Percentiles rank a stretch among this genome's conserved stretches.
Evolutionary conservation across 2,113 vertebrate species (phyloP).

Genomic region (Melanotaenia duboulayi): DNA sequence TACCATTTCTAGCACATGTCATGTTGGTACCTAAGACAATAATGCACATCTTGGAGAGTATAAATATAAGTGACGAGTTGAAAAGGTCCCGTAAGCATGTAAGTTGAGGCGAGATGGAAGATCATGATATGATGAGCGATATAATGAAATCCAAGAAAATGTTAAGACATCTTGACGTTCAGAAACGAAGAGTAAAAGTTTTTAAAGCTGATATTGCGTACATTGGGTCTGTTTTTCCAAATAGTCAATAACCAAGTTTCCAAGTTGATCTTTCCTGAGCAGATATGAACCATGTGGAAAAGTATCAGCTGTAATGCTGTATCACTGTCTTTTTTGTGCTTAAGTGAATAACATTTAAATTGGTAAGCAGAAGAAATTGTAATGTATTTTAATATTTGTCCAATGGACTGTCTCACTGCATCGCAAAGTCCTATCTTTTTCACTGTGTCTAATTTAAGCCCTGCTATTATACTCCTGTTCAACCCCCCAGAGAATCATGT

Average conservation of each 20-base stretch:
- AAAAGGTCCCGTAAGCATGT: neutral
- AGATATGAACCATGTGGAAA: constrained; percentile 14
- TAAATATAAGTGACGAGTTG: neutral
- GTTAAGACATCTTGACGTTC: neutral
- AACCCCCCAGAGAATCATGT: constrained; percentile 28
- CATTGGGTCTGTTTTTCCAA: neutral
- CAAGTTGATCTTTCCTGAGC: constrained; percentile 25
- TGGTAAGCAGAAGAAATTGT: neutral
- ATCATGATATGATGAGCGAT: neutral
- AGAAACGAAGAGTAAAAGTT: neutral
- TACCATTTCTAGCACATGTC: neutral
- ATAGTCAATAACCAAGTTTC: neutral
- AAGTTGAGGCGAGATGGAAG: neutral
- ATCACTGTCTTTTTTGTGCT: neutral
- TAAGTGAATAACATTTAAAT: neutral
- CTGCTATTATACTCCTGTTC: constrained; percentile 21
- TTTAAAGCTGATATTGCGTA: neutral
- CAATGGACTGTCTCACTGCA: neutral
- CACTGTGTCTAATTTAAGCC: constrained; percentile 16
- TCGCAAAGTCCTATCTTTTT: neutral
- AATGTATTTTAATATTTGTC: neutral
- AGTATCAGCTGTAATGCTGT: constrained; percentile 1
- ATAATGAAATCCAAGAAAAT: constrained; percentile 11
- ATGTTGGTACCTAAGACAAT: neutral
- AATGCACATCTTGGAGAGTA: neutral